Evolutionary conservation across 1,140 invertebrate species (phyloP).

Genomic region (Pseudomyrmex pallidus): DNA sequence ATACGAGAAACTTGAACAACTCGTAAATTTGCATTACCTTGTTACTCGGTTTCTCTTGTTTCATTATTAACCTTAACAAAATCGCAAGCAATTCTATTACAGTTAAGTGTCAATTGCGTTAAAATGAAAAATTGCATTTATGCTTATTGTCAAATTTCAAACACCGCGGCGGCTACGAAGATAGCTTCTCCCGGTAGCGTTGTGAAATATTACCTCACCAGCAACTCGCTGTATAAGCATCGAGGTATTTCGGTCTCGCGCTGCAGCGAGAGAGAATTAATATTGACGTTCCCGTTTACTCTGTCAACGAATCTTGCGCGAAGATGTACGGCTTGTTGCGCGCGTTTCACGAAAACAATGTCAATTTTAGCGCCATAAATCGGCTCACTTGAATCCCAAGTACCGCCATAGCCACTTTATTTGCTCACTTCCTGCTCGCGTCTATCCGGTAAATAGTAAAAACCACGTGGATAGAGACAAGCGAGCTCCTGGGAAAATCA

Average conservation of each 20-base stretch:
- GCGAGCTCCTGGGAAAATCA: conserved; percentile 31
- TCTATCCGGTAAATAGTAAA: not conserved
- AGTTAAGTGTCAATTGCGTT: no score
- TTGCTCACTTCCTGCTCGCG: not conserved
- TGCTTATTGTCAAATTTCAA: conserved; percentile 36
- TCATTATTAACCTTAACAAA: not conserved
- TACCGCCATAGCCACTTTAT: no score
- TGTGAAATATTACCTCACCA: conserved; percentile 45
- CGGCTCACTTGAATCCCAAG: conserved; percentile 3
- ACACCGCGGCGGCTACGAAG: conserved; percentile 12
- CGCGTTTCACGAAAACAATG: conserved; percentile 49
- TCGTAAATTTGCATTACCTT: not conserved
- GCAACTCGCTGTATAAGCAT: conserved; percentile 45
- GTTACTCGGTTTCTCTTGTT: not conserved
- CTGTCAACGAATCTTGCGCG: conserved; percentile 26
- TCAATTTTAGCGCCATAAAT: conserved; percentile 52
- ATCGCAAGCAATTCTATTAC: not conserved
- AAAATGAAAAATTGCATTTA: not conserved
- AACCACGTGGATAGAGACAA: not conserved
- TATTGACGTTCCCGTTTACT: conserved; percentile 56
- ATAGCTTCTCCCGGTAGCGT: conserved; percentile 12
- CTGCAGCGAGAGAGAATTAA: conserved; percentile 36
- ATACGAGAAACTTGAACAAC: not conserved
- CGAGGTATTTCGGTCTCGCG: conserved; percentile 30
- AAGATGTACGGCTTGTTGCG: conserved; percentile 55